A percentile compares a stretch with the other conserved stretches of the same genome.
Conservation (phyloP, 2,888 invertebrate genomes). For the Strigamia crassipes region DNA sequence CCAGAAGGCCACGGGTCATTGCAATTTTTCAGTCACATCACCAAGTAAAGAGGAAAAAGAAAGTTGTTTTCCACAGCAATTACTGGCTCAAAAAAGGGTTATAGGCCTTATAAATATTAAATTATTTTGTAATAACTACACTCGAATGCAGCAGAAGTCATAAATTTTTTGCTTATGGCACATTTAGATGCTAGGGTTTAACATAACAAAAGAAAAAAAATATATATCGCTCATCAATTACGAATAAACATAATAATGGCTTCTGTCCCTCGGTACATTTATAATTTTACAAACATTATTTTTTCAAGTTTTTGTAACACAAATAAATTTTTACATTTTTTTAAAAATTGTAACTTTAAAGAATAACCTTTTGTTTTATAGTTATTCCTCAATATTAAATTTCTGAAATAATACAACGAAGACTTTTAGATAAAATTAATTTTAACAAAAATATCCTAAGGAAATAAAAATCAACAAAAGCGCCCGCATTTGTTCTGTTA, state of each 20-base stretch:
- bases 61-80: slow-evolving; percentile 24
- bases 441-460: not conserved
- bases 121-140: not conserved
- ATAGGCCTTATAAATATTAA: slow-evolving; percentile 6
- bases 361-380: no score
- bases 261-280: not conserved
- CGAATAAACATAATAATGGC: not conserved
- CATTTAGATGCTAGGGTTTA: not conserved
- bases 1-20: slow-evolving; percentile 37
- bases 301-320: no score
- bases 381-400: not conserved
- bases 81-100: not conserved
- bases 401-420: not conserved
- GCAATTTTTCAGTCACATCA: slow-evolving; percentile 33
- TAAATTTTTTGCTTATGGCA: not conserved
- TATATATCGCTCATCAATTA: not conserved
- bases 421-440: slow-evolving; percentile 19
- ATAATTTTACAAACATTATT: no score
- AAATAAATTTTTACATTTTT: no score
- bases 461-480: not conserved
- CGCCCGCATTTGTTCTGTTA: not conserved
- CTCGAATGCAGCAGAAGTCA: not conserved
- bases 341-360: not conserved
- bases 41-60: slow-evolving; percentile 27
- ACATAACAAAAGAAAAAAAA: slow-evolving; percentile 5